Evolutionary conservation across 2,113 vertebrate genomes (phyloP), one percentile per base, ranked within the genome.

Genomic region (Gallinago jamesoni): DNA sequence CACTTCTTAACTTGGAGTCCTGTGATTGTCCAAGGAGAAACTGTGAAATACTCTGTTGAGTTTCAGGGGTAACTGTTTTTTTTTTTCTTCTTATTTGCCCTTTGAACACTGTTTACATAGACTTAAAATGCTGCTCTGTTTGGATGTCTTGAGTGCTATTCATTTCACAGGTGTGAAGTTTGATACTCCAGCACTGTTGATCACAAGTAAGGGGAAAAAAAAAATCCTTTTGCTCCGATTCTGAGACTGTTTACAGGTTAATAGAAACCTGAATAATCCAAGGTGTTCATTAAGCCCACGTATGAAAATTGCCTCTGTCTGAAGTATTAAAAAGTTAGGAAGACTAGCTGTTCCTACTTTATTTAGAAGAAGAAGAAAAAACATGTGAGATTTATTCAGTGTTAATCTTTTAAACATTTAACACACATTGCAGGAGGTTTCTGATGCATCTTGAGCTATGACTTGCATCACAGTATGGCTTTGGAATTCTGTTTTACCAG

Each of bases 1-100:
- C 98, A 98, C 84, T 87, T 98, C 73, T 87, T 98, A 64, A 92
- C 31, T 3, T 98, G 98, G 98, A 98, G 69, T 77, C 98, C 98
- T 23, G 96, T 98, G 91, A 48, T 14, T 1, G 3, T 93, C 31
- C 91, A 87, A 17, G 94, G 94, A 91, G 96, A 96, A 94, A 90
- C 84, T 64, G 89, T 97, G 41, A 85, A 84, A 86, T 98, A 98
- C 86, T 98, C 95, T 4, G 98, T 98, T 3, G 96, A 98, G 77
- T 97, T 98, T 95, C 98, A 98, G 83, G 98, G 98, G 98, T 98
- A 96, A 98, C 62, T 66, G 4, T 0, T 1, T 60, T 69, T 57
- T 69, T 47, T 85, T 85, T 70, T 6, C 7, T 25, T 45, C 10
- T 57, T 70, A 31, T 77, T 92, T 84, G 5, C 8, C 39, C 30